These are phyloP conservation scores for Ceuthmochares aereus DNA, from an alignment of 2,113 vertebrate species.

Conservation along the genomic window DNA sequence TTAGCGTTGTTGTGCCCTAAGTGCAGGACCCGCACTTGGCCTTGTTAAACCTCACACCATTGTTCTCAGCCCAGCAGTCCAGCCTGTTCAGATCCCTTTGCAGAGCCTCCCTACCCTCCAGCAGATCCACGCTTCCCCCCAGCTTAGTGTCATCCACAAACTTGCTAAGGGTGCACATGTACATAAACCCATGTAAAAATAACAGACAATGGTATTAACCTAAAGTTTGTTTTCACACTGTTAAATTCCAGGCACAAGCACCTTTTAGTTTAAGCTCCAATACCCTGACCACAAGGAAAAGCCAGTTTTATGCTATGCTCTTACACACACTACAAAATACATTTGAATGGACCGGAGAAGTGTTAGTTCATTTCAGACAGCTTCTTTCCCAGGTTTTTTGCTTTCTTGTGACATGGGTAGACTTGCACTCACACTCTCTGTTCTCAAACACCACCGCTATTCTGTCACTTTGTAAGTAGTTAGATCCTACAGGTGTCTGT, in stretches of 20 bases:
- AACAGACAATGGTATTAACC: neutral
- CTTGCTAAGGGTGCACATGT: too few relatives aligned
- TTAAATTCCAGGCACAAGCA: neutral
- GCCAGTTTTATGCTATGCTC: neutral
- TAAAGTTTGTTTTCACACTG: neutral
- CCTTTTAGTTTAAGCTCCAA: neutral
- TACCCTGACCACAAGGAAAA: neutral
- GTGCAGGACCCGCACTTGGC: too few relatives aligned
- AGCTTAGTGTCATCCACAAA: too few relatives aligned
- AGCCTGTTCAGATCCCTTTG: too few relatives aligned
- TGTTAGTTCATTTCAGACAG: neutral
- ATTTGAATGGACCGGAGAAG: neutral
- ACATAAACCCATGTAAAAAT: neutral
- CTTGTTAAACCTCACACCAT: too few relatives aligned
- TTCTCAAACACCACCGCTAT: neutral
- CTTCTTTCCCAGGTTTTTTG: neutral
- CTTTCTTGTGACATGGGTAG: neutral
- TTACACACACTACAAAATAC: neutral
- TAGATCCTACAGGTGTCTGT: neutral
- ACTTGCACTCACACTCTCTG: neutral
- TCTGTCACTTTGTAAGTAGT: accelerated
- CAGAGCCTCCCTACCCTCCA: too few relatives aligned
- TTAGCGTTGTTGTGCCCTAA: too few relatives aligned
- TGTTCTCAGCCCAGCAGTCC: too few relatives aligned
- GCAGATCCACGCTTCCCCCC: too few relatives aligned